These are phyloP conservation scores for Aphidius colemani DNA, from an alignment of 2,888 invertebrate genomes.

Conservation along the genomic window DNA sequence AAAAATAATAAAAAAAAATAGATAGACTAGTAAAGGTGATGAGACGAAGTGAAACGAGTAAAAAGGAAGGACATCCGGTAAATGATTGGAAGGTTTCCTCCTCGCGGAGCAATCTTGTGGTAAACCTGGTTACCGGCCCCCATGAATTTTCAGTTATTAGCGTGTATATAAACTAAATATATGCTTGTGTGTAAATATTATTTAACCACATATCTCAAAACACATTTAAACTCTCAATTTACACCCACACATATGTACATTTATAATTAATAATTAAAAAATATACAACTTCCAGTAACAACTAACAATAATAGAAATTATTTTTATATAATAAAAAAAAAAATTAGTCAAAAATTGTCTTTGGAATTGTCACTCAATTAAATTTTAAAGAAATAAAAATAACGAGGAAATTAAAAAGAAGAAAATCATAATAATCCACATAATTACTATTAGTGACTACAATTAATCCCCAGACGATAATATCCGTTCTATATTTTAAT, in stretches of 20 bases:
- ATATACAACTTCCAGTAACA: too few species aligned
- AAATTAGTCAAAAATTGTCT: too few species aligned
- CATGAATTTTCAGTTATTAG: constrained; percentile 50
- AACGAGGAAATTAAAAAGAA: constrained; percentile 8
- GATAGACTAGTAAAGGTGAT: constrained; percentile 23
- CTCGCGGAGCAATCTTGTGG: constrained; percentile 59
- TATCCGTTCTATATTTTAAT: constrained; percentile 25
- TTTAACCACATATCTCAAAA: neutral
- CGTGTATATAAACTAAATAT: constrained; percentile 33
- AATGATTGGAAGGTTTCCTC: constrained; percentile 59
- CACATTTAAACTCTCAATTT: too few species aligned
- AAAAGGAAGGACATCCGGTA: constrained; percentile 53
- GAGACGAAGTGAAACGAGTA: constrained; percentile 34
- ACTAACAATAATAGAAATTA: too few species aligned
- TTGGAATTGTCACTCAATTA: neutral
- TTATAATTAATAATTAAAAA: too few species aligned
- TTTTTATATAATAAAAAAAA: too few species aligned
- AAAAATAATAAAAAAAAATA: constrained; percentile 20
- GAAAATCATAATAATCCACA: constrained; percentile 3
- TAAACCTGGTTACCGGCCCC: constrained; percentile 57
- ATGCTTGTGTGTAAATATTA: neutral
- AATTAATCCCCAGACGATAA: constrained; percentile 22
- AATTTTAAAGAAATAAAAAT: neutral
- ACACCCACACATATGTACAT: too few species aligned
- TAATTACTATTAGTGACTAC: constrained; percentile 23